These are phyloP conservation scores for Phrynocephalus versicolor DNA, from an alignment of 2,113 vertebrate genomes.

Conservation along the genomic window DNA sequence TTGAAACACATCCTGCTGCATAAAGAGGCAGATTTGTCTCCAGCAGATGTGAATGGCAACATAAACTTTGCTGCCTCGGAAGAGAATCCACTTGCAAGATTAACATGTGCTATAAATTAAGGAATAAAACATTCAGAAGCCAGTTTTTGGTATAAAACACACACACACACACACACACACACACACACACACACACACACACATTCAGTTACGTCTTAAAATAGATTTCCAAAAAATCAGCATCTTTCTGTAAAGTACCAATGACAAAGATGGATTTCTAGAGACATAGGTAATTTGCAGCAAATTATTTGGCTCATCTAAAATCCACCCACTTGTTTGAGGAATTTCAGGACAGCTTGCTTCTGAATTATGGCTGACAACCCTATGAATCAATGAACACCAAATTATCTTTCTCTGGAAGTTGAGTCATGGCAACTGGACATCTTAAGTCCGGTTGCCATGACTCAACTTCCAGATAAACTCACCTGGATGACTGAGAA, in stretches of 20 bases:
- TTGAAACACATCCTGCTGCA: constrained; percentile 5
- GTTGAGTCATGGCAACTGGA: too few species aligned
- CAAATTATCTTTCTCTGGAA: too few species aligned
- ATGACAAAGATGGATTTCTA: background rate
- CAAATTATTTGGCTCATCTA: background rate
- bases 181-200: too few species aligned
- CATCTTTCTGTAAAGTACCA: background rate
- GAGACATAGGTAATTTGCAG: background rate
- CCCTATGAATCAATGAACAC: too few species aligned
- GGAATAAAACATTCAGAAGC: constrained; percentile 14
- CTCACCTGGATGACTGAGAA: too few species aligned
- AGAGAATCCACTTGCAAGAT: background rate
- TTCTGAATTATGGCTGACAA: too few species aligned
- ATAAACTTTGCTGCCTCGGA: background rate
- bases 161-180: too few species aligned
- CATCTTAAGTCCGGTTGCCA: too few species aligned
- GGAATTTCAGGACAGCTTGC: background rate
- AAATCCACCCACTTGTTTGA: background rate
- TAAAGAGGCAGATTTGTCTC: constrained; percentile 41
- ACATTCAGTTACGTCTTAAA: background rate
- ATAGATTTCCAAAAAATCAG: background rate
- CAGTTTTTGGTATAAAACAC: too few species aligned
- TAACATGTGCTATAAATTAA: background rate
- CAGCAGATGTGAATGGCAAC: constrained; percentile 17
- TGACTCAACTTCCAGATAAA: too few species aligned